phyloP scores from a whole-genome alignment of 1,140 invertebrate species.

The Charaxes varanes region DNA sequence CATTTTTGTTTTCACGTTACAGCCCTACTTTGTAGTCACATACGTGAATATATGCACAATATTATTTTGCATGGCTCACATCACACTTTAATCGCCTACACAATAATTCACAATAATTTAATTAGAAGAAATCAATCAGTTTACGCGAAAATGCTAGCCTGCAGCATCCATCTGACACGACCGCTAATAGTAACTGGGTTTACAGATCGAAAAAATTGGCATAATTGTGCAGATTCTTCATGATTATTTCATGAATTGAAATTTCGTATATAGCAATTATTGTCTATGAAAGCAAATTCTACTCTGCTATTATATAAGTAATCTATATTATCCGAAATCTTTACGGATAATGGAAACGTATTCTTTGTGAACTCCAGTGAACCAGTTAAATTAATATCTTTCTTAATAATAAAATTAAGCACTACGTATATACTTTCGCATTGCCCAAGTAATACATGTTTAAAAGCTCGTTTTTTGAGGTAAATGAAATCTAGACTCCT shows the following conservation, averaged over 20 bases:
- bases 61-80: constrained; percentile 64
- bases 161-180: constrained; percentile 65
- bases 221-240: background rate
- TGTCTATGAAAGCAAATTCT: no score
- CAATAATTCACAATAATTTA: constrained; percentile 68
- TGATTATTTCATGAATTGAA: constrained; percentile 4
- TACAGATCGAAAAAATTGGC: constrained; percentile 16
- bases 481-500: no score
- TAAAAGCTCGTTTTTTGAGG: no score
- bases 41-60: constrained; percentile 45
- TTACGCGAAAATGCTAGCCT: constrained; percentile 60
- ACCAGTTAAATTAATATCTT: no score
- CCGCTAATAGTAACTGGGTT: constrained; percentile 58
- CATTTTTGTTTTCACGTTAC: constrained; percentile 75
- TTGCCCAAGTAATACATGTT: no score
- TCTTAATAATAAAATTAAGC: no score
- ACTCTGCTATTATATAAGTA: no score
- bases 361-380: no score
- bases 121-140: constrained; percentile 71
- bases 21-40: constrained; percentile 64
- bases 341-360: no score
- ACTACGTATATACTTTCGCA: no score
- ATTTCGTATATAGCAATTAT: no score
- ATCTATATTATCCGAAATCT: no score
- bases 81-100: constrained; percentile 57